These are phyloP conservation scores for Hirtodrosophila cameraria DNA, from an alignment of 2,888 invertebrate species.

Conservation along the genomic window DNA sequence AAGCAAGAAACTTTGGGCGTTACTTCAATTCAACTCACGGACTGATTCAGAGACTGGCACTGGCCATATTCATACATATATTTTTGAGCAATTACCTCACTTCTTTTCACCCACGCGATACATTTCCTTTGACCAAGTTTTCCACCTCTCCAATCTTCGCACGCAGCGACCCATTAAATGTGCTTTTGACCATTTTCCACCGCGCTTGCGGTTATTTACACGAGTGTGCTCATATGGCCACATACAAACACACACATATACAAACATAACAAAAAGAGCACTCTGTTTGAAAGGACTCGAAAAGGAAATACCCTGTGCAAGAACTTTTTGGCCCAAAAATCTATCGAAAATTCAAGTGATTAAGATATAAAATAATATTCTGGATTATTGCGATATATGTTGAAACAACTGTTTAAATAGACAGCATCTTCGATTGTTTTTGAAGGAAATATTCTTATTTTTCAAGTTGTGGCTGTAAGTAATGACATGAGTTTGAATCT, in stretches of 20 bases:
- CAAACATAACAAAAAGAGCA: background rate
- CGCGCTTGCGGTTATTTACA: constrained; percentile 71
- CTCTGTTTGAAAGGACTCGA: too few species aligned
- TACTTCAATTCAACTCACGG: constrained; percentile 5
- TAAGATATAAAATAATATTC: too few species aligned
- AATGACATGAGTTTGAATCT: too few species aligned
- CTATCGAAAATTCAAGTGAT: too few species aligned
- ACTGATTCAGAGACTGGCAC: background rate
- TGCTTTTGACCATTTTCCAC: constrained; percentile 67
- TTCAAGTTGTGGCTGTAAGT: too few species aligned
- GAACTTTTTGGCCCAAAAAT: too few species aligned
- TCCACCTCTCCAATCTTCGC: constrained; percentile 4
- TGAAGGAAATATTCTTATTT: too few species aligned
- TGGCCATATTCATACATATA: background rate
- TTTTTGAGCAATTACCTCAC: constrained; percentile 16
- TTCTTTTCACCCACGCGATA: constrained; percentile 9
- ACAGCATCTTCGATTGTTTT: too few species aligned
- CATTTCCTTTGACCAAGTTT: constrained; percentile 25
- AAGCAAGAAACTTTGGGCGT: constrained; percentile 26
- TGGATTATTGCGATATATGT: too few species aligned
- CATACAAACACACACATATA: constrained; percentile 4
- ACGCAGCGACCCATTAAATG: constrained; percentile 58
- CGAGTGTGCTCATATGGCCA: constrained; percentile 24
- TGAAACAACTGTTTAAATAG: too few species aligned
- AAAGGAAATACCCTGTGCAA: too few species aligned